Percentiles rank a stretch among this genome's conserved stretches.
Conservation (phyloP, 1,140 invertebrate genomes). For the Habropoda laboriosa region DNA sequence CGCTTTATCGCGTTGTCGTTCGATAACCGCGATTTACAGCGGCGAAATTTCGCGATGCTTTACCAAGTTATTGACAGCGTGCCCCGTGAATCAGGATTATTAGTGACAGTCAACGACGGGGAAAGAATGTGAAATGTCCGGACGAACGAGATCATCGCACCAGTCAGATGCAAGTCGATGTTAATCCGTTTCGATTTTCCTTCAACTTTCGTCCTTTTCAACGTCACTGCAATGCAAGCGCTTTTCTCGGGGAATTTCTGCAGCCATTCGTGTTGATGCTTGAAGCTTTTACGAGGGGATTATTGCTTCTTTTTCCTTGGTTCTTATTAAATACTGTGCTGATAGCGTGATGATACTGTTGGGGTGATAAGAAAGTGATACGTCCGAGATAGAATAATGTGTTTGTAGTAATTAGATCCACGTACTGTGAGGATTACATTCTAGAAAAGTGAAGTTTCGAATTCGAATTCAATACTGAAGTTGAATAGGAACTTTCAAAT, state of each 20-base stretch:
- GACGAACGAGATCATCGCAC: neutral
- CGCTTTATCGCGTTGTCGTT: constrained; percentile 2
- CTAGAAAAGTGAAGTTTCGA: too few relatives aligned
- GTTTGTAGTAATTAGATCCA: neutral
- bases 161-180: neutral
- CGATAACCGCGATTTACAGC: constrained; percentile 40
- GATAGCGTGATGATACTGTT: too few relatives aligned
- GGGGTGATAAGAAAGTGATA: too few relatives aligned
- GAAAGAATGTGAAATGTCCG: constrained; percentile 23
- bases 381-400: too few relatives aligned
- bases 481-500: neutral
- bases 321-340: neutral
- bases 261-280: too few relatives aligned
- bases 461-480: too few relatives aligned
- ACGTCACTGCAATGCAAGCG: too few relatives aligned
- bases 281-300: too few relatives aligned
- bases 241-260: too few relatives aligned
- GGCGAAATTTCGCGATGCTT: constrained; percentile 21
- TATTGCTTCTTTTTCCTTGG: neutral
- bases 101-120: constrained; percentile 18
- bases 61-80: constrained; percentile 24
- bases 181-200: constrained; percentile 26
- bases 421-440: too few relatives aligned
- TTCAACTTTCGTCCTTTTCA: neutral
- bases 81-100: constrained; percentile 41